These are phyloP conservation scores for Phalloptychus januarius DNA, from an alignment of 2,797 vertebrate species.

Conservation along the genomic window DNA sequence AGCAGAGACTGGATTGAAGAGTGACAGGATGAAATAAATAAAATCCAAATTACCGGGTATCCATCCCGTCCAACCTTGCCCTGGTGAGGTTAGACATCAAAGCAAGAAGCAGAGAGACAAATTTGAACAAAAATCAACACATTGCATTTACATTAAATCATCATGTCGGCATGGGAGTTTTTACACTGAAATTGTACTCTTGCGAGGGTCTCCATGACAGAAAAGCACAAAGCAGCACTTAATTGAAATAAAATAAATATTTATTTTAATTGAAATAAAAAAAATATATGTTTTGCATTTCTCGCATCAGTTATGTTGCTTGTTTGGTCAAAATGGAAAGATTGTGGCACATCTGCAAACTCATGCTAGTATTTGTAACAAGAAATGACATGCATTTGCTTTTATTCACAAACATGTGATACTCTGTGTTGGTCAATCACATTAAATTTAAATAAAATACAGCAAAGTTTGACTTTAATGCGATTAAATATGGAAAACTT, in stretches of 20 bases:
- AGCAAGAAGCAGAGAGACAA: conserved; percentile 68
- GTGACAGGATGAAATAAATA: conserved; percentile 69
- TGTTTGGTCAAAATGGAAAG: background rate
- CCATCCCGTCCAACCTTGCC: conserved; percentile 96
- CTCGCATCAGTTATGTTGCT: background rate
- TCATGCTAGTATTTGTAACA: background rate
- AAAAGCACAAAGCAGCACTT: background rate
- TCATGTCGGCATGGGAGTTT: conserved; percentile 12
- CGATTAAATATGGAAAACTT: background rate
- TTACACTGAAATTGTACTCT: background rate
- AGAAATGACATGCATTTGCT: background rate
- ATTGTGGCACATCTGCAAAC: background rate
- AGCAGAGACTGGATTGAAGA: conserved; percentile 47
- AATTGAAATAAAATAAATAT: background rate
- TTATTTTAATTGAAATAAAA: no score
- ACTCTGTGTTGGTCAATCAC: background rate
- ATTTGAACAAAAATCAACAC: conserved; percentile 60
- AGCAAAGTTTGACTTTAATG: background rate
- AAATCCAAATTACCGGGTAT: conserved; percentile 92
- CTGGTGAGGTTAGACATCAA: conserved; percentile 87
- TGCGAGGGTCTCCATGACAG: background rate
- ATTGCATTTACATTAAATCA: conserved; percentile 6
- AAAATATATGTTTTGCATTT: background rate
- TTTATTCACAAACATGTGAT: background rate
- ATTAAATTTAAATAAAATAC: background rate